Evolutionary conservation across 2,888 invertebrate species (phyloP), one percentile per base, ranked within the genome.

Genomic region (Tenthredo scrophulariae): DNA sequence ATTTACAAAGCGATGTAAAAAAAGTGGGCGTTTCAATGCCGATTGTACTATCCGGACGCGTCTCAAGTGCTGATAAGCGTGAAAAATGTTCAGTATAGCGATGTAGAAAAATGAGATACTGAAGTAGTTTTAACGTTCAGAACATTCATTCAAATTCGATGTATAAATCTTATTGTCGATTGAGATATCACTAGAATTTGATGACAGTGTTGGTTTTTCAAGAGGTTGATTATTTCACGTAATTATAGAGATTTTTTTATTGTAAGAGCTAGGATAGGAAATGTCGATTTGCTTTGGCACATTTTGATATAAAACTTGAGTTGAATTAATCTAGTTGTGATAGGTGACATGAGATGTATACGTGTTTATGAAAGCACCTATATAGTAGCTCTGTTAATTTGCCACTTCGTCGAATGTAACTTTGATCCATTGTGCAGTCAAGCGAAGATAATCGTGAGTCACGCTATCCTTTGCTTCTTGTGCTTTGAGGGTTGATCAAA

Each of bases 401-500:
- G 37, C 62, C 58, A 62, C 80, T 72, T 46, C 29, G 80, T 22
- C n/a, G 40, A 37, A 80, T 37, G 58, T 80, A 62, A 58, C 40
- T 80, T 80, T 80, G 80, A 62, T 80, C 58, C 40, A 22, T 62
- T 40, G 80, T 26, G 33, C 37, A 62, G 40, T 80, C 58, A n/a
- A 80, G 40, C 58, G 40, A 50, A 80, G 37, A 2, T 80, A 40
- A 74, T 74, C 74, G 74, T 10, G 40, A 29, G 74, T 74, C 40
- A 74, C 22, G 43, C 22, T 43, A 40, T 77, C 29, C 46, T 54
- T 50, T 29, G 33, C 29, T 50, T 50, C 77, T 29, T 54, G n/a
- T 18, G 33, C 77, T 77, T 77, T 77, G 77, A 80, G 80, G 72
- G 58, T 62, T 80, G 62, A 80, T 80, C 80, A 40, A 80, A 80